Evolutionary conservation across 2,113 vertebrate species (phyloP).

Genomic region (Rhinopomastus cyanomelas): DNA sequence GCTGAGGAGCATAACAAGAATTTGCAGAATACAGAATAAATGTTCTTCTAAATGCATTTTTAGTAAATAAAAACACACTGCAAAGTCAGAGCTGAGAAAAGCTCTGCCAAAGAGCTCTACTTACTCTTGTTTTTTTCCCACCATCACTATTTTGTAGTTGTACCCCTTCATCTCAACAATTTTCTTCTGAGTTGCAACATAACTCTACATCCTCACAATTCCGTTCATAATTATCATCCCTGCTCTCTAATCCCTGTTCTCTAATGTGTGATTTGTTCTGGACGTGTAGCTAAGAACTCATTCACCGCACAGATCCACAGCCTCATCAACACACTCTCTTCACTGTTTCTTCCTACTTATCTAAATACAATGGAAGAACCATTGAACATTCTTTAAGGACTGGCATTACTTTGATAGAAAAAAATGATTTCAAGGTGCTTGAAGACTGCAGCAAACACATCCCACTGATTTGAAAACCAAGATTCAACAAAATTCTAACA

Average conservation of each 20-base stretch:
- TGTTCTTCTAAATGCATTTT: not conserved
- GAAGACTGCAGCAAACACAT: not conserved
- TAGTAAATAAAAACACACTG: not conserved
- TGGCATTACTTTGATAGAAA: not conserved
- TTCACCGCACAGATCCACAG: not conserved
- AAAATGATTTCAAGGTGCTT: not conserved
- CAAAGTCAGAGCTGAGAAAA: not conserved
- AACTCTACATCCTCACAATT: not conserved
- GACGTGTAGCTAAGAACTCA: not conserved
- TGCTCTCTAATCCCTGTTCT: not conserved
- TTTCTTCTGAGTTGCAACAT: not conserved
- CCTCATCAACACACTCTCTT: not conserved
- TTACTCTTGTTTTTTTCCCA: not conserved
- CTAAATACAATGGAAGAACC: not conserved
- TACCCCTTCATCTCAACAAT: not conserved
- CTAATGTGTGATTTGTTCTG: not conserved
- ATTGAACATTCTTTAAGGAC: not conserved
- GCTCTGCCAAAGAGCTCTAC: not conserved
- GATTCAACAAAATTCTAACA: not conserved
- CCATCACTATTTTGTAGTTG: not conserved
- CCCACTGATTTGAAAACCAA: not conserved
- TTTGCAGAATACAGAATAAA: not conserved
- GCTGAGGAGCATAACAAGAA: not conserved
- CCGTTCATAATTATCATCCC: not conserved
- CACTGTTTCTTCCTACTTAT: not conserved